These are phyloP conservation scores for Globia sparganii DNA, from an alignment of 2,888 invertebrate species.

Conservation along the genomic window DNA sequence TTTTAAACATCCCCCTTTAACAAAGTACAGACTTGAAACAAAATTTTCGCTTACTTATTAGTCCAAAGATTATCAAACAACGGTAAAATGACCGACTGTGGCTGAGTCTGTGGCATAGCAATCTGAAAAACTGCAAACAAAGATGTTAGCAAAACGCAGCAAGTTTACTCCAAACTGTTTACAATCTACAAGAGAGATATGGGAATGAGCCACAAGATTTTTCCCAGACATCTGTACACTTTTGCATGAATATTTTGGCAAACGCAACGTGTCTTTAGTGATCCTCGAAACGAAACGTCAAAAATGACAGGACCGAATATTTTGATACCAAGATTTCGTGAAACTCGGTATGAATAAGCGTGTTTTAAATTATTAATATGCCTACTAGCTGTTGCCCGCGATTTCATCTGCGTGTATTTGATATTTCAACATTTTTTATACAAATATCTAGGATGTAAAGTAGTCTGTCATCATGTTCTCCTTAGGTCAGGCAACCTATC, in stretches of 20 bases:
- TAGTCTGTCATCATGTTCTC: not conserved
- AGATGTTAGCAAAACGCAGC: constrained; percentile 48
- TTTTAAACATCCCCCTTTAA: too few species aligned
- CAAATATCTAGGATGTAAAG: not conserved
- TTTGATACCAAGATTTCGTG: not conserved
- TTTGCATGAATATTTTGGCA: not conserved
- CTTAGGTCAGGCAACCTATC: not conserved
- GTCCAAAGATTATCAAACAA: constrained; percentile 21
- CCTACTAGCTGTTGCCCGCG: not conserved
- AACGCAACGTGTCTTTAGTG: not conserved
- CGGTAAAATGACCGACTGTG: constrained; percentile 13
- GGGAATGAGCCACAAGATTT: constrained; percentile 52
- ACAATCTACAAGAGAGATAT: constrained; percentile 59
- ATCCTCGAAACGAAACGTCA: not conserved
- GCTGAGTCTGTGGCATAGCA: constrained; percentile 27
- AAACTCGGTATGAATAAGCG: not conserved
- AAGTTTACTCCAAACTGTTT: constrained; percentile 59
- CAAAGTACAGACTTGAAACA: not conserved
- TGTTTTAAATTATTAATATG: not conserved
- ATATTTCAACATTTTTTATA: not conserved
- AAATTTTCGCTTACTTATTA: constrained; percentile 2
- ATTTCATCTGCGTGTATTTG: not conserved
- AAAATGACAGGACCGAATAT: not conserved
- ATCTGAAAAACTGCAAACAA: constrained; percentile 57
- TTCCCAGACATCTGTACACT: constrained; percentile 51